Percentiles rank a stretch among this genome's conserved stretches.
Conservation (phyloP, 2,797 vertebrate species). For the Pteropus rufus region DNA sequence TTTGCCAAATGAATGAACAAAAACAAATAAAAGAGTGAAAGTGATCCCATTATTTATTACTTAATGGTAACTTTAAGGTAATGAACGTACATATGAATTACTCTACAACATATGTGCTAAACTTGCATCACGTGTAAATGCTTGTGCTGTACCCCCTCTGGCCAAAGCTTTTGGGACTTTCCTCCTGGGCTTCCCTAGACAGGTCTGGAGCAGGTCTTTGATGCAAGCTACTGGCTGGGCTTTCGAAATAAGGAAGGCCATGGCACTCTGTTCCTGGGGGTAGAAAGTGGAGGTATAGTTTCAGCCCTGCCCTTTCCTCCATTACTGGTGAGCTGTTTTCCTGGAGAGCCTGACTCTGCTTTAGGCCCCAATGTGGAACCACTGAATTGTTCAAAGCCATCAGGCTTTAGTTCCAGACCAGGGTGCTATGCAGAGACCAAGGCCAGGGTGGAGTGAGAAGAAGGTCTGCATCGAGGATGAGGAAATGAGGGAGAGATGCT, state of each 20-base stretch:
- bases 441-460: neutral
- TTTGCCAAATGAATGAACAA: neutral
- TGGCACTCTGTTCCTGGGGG: neutral
- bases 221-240: neutral
- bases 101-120: rapidly evolving
- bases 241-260: neutral
- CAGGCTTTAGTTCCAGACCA: neutral
- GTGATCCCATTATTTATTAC: neutral
- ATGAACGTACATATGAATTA: neutral
- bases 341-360: neutral
- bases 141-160: neutral
- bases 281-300: neutral
- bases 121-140: neutral
- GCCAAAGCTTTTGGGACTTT: neutral
- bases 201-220: neutral
- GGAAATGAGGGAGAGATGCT: neutral
- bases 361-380: neutral
- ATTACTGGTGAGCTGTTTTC: neutral
- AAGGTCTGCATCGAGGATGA: neutral
- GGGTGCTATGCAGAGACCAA: neutral
- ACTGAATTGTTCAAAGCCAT: neutral
- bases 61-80: neutral
- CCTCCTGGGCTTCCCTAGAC: neutral
- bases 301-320: neutral
- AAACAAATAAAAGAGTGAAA: neutral